phyloP scores from a whole-genome alignment of 2,888 invertebrate genomes.

The Perizoma flavofasciatum region DNA sequence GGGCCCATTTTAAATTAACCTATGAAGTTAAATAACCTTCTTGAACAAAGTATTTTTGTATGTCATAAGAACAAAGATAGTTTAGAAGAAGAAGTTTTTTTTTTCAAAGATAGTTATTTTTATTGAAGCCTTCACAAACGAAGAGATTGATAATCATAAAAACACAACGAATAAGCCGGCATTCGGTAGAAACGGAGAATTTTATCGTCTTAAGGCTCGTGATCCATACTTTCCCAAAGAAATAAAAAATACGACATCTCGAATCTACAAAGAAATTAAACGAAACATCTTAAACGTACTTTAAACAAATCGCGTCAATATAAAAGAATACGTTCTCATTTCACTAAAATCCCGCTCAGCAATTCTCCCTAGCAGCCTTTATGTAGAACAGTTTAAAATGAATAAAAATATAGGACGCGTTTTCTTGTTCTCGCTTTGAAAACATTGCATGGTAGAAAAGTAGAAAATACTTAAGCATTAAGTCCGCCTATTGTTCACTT shows the following conservation, averaged over 20 bases:
- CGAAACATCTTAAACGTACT: constrained; percentile 27
- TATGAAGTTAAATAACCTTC: too few species aligned
- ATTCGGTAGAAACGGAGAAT: constrained; percentile 12
- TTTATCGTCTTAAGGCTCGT: constrained; percentile 19
- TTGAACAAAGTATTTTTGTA: too few species aligned
- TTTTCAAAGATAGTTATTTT: too few species aligned
- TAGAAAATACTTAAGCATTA: too few species aligned
- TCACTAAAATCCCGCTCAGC: constrained; percentile 28
- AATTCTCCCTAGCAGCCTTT: constrained; percentile 17
- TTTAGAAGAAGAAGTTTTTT: too few species aligned
- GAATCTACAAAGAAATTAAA: constrained; percentile 32
- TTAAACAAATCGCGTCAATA: constrained; percentile 30
- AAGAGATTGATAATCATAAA: constrained; percentile 13
- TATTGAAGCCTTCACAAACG: too few species aligned
- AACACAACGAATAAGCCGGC: constrained; percentile 12
- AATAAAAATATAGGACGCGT: background rate
- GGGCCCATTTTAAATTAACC: too few species aligned
- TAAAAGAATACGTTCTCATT: constrained; percentile 30
- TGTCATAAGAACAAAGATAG: too few species aligned
- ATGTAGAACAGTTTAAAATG: constrained; percentile 8
- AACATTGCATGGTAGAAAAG: too few species aligned
- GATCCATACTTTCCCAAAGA: background rate
- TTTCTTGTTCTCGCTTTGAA: too few species aligned
- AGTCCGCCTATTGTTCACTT: too few species aligned
- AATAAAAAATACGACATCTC: constrained; percentile 29